Base-by-base conservation (phyloP, 2,113 vertebrate species). In the Meriones unguiculatus region DNA sequence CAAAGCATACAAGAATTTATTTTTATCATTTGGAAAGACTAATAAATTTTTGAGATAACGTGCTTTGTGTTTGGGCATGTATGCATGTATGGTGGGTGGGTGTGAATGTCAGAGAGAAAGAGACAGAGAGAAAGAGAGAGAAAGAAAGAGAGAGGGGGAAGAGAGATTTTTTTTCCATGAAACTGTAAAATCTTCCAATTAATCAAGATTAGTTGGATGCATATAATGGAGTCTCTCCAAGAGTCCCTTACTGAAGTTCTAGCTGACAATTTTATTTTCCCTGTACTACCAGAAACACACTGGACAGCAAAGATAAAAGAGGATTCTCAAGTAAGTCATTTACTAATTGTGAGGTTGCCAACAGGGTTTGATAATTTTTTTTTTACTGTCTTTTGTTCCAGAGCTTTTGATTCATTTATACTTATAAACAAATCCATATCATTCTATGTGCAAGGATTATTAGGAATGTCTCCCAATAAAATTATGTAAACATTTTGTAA, bases 251-350 rank as follows among this genome's bases (percentile, higher is more conserved):
- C 28, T 97, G 91, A 89, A 97, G 54, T 22, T 93, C 85, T 97
- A 95, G 93, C 62, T 97, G 87, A 97, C 89, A 96, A 97, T 98
- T 97, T 89, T 97, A 88, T 96, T 92, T 89, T 72, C 35, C 64
- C 41, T 97, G 46, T 96, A 65, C 28, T 95, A 93, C 67, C 46
- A 93, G 89, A 11, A 93, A 84, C 93, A 97, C 95, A 97, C 64
- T 97, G 97, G 92, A 97, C 98, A 98, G 97, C 92, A 98, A 98
- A 98, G 98, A 98, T 98, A 98, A 98, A 98, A 98, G 91, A 98
- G 97, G 98, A 94, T 96, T 97, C 97, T 98, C 97, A 97, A 98
- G 89, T 97, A 98, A 98, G 97, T 97, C 93, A 98, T 98, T 98
- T 98, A 97, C 97, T 98, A 89, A 97, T 98, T 98, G 97, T 98